phyloP scores from a whole-genome alignment of 64 coral and sea anemone genomes.

The Platygyra sinensis region DNA sequence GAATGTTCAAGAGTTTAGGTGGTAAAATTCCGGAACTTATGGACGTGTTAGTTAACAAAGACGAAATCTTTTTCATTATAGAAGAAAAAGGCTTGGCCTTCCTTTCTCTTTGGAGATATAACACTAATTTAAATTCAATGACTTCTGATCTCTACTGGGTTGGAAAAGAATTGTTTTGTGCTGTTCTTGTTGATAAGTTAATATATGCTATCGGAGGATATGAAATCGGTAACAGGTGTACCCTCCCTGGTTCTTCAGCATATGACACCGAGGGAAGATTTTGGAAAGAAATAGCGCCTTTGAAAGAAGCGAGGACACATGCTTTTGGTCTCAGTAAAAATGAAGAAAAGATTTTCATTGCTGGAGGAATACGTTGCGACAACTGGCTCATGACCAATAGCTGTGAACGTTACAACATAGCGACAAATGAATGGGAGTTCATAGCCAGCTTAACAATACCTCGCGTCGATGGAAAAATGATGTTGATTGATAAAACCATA shows the following conservation, averaged over 20 bases:
- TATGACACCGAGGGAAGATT: not conserved
- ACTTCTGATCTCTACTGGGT: not conserved
- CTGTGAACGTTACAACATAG: not conserved
- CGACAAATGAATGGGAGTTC: not conserved
- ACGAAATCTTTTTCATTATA: conserved; percentile 7
- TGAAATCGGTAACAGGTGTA: too few relatives aligned
- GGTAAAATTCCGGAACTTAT: too few relatives aligned
- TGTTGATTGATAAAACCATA: not conserved
- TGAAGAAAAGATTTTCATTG: not conserved
- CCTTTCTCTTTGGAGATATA: not conserved
- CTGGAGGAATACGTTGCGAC: not conserved
- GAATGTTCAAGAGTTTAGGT: too few relatives aligned
- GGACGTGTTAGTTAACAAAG: not conserved
- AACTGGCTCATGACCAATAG: too few relatives aligned
- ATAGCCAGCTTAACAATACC: not conserved
- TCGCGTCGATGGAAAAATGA: not conserved
- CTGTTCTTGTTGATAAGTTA: too few relatives aligned
- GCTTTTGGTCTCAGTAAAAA: not conserved
- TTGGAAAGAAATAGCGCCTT: not conserved
- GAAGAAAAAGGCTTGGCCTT: not conserved
- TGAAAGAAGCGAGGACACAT: not conserved
- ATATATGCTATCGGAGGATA: too few relatives aligned
- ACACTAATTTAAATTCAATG: too few relatives aligned
- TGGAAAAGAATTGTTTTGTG: too few relatives aligned
- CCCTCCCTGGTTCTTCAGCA: not conserved